These are phyloP conservation scores for Australoheros facetus DNA, from an alignment of 2,797 vertebrate species.

Conservation along the genomic window DNA sequence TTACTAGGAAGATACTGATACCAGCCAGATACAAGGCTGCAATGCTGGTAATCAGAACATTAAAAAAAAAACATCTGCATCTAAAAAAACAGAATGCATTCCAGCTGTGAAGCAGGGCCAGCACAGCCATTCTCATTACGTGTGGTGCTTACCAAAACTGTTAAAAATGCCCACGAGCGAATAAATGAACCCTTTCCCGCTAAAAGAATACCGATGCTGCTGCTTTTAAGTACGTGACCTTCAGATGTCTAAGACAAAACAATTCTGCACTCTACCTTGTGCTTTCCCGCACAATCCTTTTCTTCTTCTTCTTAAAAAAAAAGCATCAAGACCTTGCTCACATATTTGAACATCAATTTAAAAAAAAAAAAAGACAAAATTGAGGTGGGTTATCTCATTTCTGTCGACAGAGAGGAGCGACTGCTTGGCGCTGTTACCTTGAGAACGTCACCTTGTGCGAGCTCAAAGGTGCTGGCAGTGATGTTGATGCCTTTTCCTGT, in stretches of 20 bases:
- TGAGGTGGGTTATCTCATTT: conserved; percentile 16
- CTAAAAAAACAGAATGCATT: conserved; percentile 32
- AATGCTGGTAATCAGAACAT: conserved; percentile 53
- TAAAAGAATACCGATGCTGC: background rate
- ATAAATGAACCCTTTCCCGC: conserved; percentile 29
- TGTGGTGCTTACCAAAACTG: conserved; percentile 34
- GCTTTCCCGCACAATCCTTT: background rate
- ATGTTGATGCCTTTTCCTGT: conserved; percentile 97
- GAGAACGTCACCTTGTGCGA: conserved; percentile 93
- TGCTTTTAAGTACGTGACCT: conserved; percentile 27
- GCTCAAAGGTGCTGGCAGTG: conserved; percentile 90
- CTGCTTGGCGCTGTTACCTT: conserved; percentile 83
- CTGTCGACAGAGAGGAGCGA: background rate
- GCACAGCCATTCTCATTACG: conserved; percentile 49
- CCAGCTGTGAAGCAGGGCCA: conserved; percentile 44
- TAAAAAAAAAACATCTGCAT: conserved; percentile 49
- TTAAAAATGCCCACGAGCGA: conserved; percentile 50
- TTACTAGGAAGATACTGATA: conserved; percentile 37
- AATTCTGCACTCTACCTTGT: conserved; percentile 15
- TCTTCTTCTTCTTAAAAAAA: background rate
- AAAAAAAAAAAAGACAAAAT: background rate
- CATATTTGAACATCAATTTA: background rate
- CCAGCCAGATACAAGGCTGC: conserved; percentile 25
- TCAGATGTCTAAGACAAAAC: conserved; percentile 25
- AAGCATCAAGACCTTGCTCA: conserved; percentile 2